A percentile compares a stretch with the other conserved stretches of the same genome.
phyloP scores from a whole-genome alignment of 2,888 invertebrate species.

The Stenurella melanura region DNA sequence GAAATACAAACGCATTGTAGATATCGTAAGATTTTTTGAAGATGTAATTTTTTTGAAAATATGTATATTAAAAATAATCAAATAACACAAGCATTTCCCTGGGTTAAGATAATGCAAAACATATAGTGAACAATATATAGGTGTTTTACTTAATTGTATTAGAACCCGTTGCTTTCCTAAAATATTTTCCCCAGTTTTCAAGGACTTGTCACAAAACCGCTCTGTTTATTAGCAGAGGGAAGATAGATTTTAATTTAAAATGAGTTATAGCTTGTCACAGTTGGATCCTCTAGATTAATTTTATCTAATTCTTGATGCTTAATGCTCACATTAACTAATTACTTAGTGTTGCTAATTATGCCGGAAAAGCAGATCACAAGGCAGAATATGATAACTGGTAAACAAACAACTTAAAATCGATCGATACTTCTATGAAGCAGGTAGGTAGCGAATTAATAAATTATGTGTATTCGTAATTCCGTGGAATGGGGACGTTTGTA shows the following conservation, averaged over 20 bases:
- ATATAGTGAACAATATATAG: too few species aligned
- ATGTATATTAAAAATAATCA: too few species aligned
- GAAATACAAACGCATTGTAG: too few species aligned
- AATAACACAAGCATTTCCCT: too few species aligned
- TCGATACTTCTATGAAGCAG: background rate
- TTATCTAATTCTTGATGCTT: constrained; percentile 32
- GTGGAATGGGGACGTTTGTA: too few species aligned
- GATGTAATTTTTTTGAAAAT: too few species aligned
- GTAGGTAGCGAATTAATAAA: background rate
- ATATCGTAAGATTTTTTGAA: too few species aligned
- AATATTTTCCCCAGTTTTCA: constrained; percentile 11
- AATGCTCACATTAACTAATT: constrained; percentile 38
- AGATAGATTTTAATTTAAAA: constrained; percentile 25
- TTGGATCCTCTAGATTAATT: constrained; percentile 34
- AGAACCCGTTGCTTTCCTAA: background rate
- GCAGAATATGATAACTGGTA: constrained; percentile 6
- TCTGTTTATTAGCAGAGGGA: constrained; percentile 18
- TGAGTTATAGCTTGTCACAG: constrained; percentile 35
- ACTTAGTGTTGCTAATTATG: constrained; percentile 24
- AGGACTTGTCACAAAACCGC: constrained; percentile 19
- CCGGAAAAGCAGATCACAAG: constrained; percentile 6
- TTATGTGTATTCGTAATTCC: too few species aligned
- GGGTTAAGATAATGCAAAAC: too few species aligned
- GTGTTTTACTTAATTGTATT: background rate
- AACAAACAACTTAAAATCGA: background rate